Base-by-base conservation (phyloP, 2,797 vertebrate species). In the Phoxinus dragarum region DNA sequence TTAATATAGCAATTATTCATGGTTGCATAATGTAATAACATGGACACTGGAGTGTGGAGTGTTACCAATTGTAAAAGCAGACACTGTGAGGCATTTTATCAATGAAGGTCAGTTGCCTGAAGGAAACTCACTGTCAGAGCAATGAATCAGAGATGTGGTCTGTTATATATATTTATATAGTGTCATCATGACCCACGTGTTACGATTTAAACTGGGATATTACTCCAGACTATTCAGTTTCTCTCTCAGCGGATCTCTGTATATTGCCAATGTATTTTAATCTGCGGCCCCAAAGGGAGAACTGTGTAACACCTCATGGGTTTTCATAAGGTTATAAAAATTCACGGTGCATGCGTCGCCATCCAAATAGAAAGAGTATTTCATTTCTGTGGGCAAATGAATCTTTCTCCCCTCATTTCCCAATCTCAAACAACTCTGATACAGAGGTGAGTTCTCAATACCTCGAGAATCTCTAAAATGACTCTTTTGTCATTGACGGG, bases 291-390 rank as follows among this genome's bases (percentile, higher is more conserved):
- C 81, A 87, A n/a, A 86, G 79, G 54, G 67, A 80, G 68, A 85
- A 40, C 64, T 38, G 64, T 68, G 74, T 73, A 74, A 79, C 87
- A 85, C 80, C 84, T 88, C 87, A 88, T 82, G 80, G 74, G 67
- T 82, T 88, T 88, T 82, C 80, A 85, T 73, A 82, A 85, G 80
- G 73, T 77, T 80, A 85, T 85, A 88, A 88, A 88, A 75, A 88
- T 79, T 88, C 87, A 74, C 38, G 17, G 54, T 73, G 84, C 80
- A 88, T 78, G 80, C 47, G 5, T 64, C 42, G 10, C 86, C 67
- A 67, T 68, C 72, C 67, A 82, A 85, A 85, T 82, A 69, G 74
- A 88, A 81, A 44, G 66, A 47, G 73, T 78, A 82, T 80, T 88
- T 88, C 54, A 85, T 82, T 82, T 85, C 67, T 84, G 42, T 71